Base-by-base conservation (phyloP, 2,113 vertebrate genomes). In the Mionectes macconnelli region DNA sequence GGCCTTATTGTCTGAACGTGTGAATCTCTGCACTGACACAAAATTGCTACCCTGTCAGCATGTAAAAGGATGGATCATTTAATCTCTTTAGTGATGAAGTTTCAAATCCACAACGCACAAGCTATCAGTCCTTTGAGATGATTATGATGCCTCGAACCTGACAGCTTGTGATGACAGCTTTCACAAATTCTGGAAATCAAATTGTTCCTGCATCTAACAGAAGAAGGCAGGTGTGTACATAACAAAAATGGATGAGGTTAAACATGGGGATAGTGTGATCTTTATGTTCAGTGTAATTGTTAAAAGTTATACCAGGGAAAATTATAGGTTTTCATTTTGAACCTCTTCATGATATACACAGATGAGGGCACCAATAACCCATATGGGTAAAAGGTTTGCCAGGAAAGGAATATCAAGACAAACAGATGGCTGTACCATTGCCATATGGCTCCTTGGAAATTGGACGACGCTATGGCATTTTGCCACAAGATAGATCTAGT, bases 381-480 rank as follows among this genome's bases (percentile, higher is more conserved):
- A 97, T 98, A 98, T 97, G 98, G 96, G 95, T 85, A 85, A 94
- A 96, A 94, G 90, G 91, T 97, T 97, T 98, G 98, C 97, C 98
- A 98, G 96, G 86, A 96, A 97, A 97, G 89, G 96, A 91, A 93
- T 96, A 97, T 97, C 95, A 96, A 97, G 96, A 92, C 82, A 97
- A 98, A 96, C 98, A 98, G 98, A 98, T 98, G 98, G 98, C 90
- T 78, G 92, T 67, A 62, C 89, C 91, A 92, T 94, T 84, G 97
- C 97, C 98, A 98, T 98, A 98, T 97, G 98, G 97, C 97, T 96
- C 62, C 77, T 95, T 12, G 16, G 96, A 96, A 96, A 96, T 84
- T 94, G 95, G 97, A 96, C 24, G 42, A 80, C 2, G 9, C 44
- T 27, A 33, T 96, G 97, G 96, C 97, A 64, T 76, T 93, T 85